Evolutionary conservation across 2,888 invertebrate genomes (phyloP), one percentile per base, ranked within the genome.

Genomic region (Lepidochitona cinerea): DNA sequence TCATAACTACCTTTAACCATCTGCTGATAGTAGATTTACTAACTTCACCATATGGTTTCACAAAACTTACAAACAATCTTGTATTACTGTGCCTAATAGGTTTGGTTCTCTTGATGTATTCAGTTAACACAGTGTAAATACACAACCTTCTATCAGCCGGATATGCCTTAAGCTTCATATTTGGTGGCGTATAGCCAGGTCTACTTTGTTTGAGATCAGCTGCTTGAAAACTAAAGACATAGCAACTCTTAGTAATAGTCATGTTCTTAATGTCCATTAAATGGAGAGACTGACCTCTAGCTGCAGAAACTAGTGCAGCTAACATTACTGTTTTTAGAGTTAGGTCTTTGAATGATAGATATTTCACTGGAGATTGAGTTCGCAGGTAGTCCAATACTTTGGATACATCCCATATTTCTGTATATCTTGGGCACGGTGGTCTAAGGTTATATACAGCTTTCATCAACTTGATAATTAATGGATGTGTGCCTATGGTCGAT

Each of bases 51-150:
- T n/a, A n/a, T n/a, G n/a, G n/a, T n/a, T n/a, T n/a, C n/a, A n/a
- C n/a, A n/a, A n/a, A n/a, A n/a, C n/a, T n/a, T n/a, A n/a, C n/a
- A n/a, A n/a, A n/a, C n/a, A n/a, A n/a, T n/a, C n/a, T n/a, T n/a
- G n/a, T n/a, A n/a, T n/a, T n/a, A n/a, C n/a, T n/a, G n/a, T n/a
- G n/a, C 41, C 9, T 41, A 18, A 74, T 71, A 26, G 26, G 14
- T 49, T 70, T 26, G n/a, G 74, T 77, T 52, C 74, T 52, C n/a
- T 68, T 68, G 12, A 77, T 41, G 71, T 77, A 77, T 73, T 75
- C 75, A 23, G 14, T 52, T 41, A 75, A 68, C n/a, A 70, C 71
- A 73, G 66, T 32, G 64, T 69, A 64, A 71, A 77, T 73, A 75
- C 77, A 77, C 1, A 77, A 53, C 68, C 53, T 75, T 65, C 54